Evolutionary conservation across 2,113 vertebrate species (phyloP), one percentile per base, ranked within the genome.

Genomic region (Gallinago undulata): DNA sequence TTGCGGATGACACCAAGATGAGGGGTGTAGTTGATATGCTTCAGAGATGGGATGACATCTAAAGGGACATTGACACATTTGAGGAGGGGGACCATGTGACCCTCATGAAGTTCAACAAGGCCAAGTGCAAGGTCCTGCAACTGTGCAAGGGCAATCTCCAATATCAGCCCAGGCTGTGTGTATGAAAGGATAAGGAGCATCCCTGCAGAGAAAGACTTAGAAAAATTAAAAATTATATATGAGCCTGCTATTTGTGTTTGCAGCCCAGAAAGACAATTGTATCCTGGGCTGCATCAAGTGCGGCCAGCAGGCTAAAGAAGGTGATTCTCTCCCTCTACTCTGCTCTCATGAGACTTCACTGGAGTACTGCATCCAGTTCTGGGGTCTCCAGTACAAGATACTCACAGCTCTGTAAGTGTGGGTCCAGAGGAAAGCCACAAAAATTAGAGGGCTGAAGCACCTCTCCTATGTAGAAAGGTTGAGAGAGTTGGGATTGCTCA

Each of bases 161-260:
- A 1, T 7, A 39, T 21, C 14, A 60, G 1, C 39, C 35, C 23
- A 56, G 15, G 13, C 4, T 62, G 10, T 21, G 5, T 48, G 28
- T 48, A 28, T 33, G 10, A 43, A 41, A 33, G 15, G 3, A 39
- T 55, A 76, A 31, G 57, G 16, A 78, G 8, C 9, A 37, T 14
- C 31, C 9, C 12, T 39, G 31, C 7, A 33, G 19, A 33, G 27
- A 59, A 72, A 1, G 5, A 25, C 8, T 13, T 55, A 2, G 16
- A 9, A 8, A 48, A 16, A 30, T 19, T 11, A 56, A 90, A 67
- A 62, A 55, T 5, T 30, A 43, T 7, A n/a, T 23, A 24, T 19
- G 15, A 77, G 7, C 11, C 1, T 4, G 7, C 2, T 27, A 33
- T 31, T 10, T 51, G 16, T 1, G 1, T 13, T 39, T 9, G 5